Evolutionary conservation across 2,113 vertebrate species (phyloP), one percentile per base, ranked within the genome.

Genomic region (Chamaea fasciata): DNA sequence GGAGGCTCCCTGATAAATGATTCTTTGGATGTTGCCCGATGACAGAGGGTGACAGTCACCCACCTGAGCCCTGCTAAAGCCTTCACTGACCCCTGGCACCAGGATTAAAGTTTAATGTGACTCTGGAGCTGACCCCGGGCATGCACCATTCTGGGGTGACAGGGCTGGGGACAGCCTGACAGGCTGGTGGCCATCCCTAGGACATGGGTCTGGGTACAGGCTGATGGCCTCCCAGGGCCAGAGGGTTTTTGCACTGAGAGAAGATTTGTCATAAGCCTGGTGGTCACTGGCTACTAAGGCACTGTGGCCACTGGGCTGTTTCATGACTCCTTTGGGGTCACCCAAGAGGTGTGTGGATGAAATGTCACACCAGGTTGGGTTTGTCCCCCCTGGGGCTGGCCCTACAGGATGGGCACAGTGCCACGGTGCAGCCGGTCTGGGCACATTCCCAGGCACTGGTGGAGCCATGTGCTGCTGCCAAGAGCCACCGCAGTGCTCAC

Each of bases 71-170:
- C 49, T 59, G 74, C 82, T 87, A 83, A 95, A 92, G 82, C 63
- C 70, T 76, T 57, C 2, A 3, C 19, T 89, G 89, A 94, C 84
- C 55, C 44, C 52, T 0, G 0, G 57, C 13, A 19, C 52, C 20
- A 64, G 31, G 63, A 96, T 97, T 95, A 96, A 97, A 96, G 59
- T 96, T 97, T 97, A 89, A 95, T 94, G 68, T 82, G 74, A 57
- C 77, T 83, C 85, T 0, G 1, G 52, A 90, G 52, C 69, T 93
- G 96, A 95, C 92, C 95, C 4, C 0, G 0, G 73, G 27, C 57
- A 55, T 1, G 1, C 30, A 56, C 9, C 2, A 2, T n/a, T 30
- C 47, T 3, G 5, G 5, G 35, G 28, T 8, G 15, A 56, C 4
- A 0, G 23, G 33, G 22, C 37, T 55, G 33, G 70, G 47, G 56